A percentile compares a stretch with the other conserved stretches of the same genome.
These are phyloP conservation scores for Magallana angulata DNA, from an alignment of 1,140 invertebrate species.

Conservation along the genomic window DNA sequence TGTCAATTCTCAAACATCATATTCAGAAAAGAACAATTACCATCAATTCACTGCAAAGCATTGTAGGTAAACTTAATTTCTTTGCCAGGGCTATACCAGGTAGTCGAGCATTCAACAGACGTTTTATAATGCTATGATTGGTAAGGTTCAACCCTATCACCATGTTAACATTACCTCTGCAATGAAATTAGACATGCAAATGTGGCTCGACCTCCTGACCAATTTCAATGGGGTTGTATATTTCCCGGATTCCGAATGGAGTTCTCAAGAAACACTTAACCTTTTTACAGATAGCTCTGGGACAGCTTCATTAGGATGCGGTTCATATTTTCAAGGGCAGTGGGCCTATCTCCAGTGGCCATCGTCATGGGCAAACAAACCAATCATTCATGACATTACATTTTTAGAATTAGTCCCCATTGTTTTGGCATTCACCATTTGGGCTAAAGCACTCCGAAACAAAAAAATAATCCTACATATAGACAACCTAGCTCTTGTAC, in stretches of 20 bases:
- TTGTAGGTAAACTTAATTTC: constrained; percentile 53
- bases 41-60: constrained; percentile 37
- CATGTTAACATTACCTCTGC: constrained; percentile 38
- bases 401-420: constrained; percentile 53
- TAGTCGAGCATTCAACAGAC: constrained; percentile 43
- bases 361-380: not conserved
- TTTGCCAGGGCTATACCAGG: constrained; percentile 32
- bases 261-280: too few relatives aligned
- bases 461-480: constrained; percentile 42
- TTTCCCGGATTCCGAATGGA: constrained; percentile 13
- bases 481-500: constrained; percentile 49
- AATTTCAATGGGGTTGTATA: constrained; percentile 45
- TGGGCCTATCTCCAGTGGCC: constrained; percentile 42
- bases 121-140: constrained; percentile 50
- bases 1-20: not conserved
- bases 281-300: constrained; percentile 50
- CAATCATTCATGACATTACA: constrained; percentile 43
- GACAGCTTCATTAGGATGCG: constrained; percentile 29
- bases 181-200: constrained; percentile 38
- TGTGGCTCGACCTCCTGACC: constrained; percentile 41
- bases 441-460: constrained; percentile 30
- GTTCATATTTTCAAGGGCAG: not conserved
- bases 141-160: constrained; percentile 20
- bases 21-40: constrained; percentile 35
- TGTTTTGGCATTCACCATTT: constrained; percentile 41